These are phyloP conservation scores for Oriolus oriolus DNA, from an alignment of 2,113 vertebrate species.

Conservation along the genomic window DNA sequence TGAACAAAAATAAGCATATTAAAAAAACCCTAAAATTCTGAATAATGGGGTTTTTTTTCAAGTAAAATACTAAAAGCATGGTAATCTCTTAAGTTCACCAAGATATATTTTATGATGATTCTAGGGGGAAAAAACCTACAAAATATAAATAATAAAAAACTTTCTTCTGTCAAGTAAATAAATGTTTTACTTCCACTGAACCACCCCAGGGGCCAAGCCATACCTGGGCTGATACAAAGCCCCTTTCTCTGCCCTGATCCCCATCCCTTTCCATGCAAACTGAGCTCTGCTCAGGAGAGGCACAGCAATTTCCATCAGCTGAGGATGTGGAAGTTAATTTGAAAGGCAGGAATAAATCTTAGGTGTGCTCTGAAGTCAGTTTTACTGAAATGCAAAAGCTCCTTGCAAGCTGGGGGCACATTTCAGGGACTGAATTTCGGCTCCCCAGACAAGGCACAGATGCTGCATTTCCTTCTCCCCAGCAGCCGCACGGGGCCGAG, in stretches of 20 bases:
- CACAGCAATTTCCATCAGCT: background rate
- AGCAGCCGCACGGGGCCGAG: constrained; percentile 74
- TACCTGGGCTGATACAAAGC: background rate
- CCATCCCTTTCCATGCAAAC: background rate
- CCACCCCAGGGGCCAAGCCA: background rate
- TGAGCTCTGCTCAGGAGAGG: background rate
- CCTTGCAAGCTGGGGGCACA: constrained; percentile 58
- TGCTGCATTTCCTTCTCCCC: constrained; percentile 66
- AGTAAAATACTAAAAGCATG: background rate
- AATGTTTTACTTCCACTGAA: background rate
- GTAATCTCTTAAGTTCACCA: background rate
- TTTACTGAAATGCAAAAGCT: constrained; percentile 59
- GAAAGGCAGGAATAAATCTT: constrained; percentile 54
- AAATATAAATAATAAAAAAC: background rate
- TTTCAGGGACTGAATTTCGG: constrained; percentile 68
- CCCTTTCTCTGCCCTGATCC: background rate
- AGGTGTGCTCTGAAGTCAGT: constrained; percentile 36
- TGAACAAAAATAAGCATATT: background rate
- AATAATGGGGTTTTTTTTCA: background rate
- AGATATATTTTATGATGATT: background rate
- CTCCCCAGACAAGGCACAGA: constrained; percentile 73
- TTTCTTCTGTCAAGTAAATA: background rate
- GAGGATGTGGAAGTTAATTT: constrained; percentile 8
- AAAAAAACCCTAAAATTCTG: background rate
- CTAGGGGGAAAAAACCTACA: background rate